phyloP scores from a whole-genome alignment of 2,888 invertebrate genomes.

The Toxonevra muliebris region DNA sequence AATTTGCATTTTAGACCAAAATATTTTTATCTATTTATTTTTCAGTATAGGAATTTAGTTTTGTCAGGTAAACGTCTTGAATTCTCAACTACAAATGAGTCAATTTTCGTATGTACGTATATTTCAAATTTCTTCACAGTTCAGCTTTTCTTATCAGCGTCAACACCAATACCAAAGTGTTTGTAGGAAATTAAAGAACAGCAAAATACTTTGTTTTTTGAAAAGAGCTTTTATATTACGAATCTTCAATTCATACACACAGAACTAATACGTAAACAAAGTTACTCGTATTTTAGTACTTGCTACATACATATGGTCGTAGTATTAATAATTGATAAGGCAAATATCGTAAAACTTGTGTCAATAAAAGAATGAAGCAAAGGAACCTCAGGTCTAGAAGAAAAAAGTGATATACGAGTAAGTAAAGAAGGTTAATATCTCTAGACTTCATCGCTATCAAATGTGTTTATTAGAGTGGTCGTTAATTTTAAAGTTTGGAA shows the following conservation, averaged over 20 bases:
- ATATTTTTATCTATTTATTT: constrained; percentile 9
- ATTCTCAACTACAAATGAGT: constrained; percentile 22
- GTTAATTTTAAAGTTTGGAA: too few species aligned
- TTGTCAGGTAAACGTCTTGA: not conserved
- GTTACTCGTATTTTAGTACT: too few species aligned
- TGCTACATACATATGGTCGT: too few species aligned
- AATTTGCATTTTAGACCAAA: too few species aligned
- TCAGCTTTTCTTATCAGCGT: constrained; percentile 9
- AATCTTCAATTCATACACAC: not conserved
- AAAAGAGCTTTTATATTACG: not conserved
- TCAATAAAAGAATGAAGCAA: not conserved
- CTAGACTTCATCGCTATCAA: too few species aligned
- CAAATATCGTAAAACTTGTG: not conserved
- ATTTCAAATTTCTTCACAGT: not conserved
- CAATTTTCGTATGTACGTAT: not conserved
- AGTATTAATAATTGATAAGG: constrained; percentile 20
- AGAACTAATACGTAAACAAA: too few species aligned
- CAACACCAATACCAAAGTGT: not conserved
- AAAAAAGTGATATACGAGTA: not conserved
- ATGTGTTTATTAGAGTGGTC: too few species aligned
- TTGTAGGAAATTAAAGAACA: constrained; percentile 3
- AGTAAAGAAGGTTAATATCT: not conserved
- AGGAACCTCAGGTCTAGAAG: not conserved
- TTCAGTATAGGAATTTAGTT: constrained; percentile 7
- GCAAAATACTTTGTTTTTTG: constrained; percentile 8